Evolutionary conservation across 2,797 vertebrate genomes (phyloP).

Genomic region (Neosalanx taihuensis): DNA sequence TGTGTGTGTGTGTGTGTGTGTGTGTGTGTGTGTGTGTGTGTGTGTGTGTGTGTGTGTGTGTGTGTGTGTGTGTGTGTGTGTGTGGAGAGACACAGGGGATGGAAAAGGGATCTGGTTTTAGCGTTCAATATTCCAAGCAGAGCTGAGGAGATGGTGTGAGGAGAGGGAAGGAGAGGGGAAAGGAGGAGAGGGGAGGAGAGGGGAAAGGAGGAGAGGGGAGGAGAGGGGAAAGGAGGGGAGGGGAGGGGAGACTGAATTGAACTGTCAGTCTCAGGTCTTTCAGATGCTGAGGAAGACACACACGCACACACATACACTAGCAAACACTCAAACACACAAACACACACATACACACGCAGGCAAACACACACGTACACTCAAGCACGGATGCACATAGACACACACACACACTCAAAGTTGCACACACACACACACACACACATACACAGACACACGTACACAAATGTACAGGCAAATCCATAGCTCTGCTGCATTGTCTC

Average conservation of each 20-base stretch:
- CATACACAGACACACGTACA: conserved; percentile 9
- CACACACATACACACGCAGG: not conserved
- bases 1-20: conserved; percentile 15
- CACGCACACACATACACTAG: not conserved
- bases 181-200: not conserved
- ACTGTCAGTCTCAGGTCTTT: conserved; percentile 53
- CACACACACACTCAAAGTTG: no score
- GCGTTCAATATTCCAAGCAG: conserved; percentile 18
- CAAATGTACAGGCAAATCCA: no score
- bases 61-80: conserved; percentile 13
- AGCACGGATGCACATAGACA: no score
- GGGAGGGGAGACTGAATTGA: no score
- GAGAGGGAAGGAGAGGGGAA: not conserved
- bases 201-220: not conserved
- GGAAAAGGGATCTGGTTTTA: not conserved
- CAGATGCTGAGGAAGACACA: conserved; percentile 3
- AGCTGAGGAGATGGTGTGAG: not conserved
- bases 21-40: conserved; percentile 4
- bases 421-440: no score
- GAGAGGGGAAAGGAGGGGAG: not conserved
- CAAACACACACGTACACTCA: not conserved
- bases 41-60: conserved; percentile 20
- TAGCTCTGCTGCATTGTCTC: no score
- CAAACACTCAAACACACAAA: not conserved
- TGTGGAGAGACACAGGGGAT: not conserved